phyloP scores from a whole-genome alignment of 1,140 invertebrate species.

The Meloidogyne chitwoodi region DNA sequence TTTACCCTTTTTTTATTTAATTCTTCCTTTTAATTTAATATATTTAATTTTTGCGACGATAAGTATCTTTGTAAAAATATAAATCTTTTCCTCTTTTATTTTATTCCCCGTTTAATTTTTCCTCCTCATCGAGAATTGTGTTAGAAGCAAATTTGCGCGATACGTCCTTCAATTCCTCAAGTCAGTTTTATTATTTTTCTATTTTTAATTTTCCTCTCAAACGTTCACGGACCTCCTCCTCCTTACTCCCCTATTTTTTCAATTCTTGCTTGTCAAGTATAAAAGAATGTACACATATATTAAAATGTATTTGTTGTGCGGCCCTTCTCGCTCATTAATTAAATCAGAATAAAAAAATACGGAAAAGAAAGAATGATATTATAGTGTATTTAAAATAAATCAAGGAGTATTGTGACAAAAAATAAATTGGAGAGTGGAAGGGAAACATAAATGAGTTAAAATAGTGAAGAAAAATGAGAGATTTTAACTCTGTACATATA shows the following conservation, averaged over 20 bases:
- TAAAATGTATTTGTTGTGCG: neutral
- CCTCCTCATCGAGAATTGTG: neutral
- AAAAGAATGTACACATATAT: neutral
- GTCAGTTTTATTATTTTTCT: neutral
- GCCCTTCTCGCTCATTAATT: neutral
- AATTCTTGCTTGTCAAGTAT: neutral
- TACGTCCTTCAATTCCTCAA: neutral
- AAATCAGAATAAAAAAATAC: neutral
- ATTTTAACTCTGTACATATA: too few species aligned
- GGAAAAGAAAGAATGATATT: neutral
- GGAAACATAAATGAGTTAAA: neutral
- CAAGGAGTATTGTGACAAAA: neutral
- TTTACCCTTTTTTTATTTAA: neutral
- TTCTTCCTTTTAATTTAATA: neutral
- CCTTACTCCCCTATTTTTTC: neutral
- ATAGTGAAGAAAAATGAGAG: neutral
- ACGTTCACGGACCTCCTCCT: neutral
- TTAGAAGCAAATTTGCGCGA: neutral
- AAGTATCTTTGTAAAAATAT: neutral
- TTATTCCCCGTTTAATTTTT: neutral
- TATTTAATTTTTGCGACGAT: neutral
- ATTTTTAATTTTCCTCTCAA: neutral
- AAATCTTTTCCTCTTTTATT: neutral
- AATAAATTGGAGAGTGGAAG: neutral
- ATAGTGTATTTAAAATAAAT: neutral